Percentiles rank a stretch among this genome's conserved stretches.
These are phyloP conservation scores for Argyresthia albistria DNA, from an alignment of 2,888 invertebrate species.

Conservation along the genomic window DNA sequence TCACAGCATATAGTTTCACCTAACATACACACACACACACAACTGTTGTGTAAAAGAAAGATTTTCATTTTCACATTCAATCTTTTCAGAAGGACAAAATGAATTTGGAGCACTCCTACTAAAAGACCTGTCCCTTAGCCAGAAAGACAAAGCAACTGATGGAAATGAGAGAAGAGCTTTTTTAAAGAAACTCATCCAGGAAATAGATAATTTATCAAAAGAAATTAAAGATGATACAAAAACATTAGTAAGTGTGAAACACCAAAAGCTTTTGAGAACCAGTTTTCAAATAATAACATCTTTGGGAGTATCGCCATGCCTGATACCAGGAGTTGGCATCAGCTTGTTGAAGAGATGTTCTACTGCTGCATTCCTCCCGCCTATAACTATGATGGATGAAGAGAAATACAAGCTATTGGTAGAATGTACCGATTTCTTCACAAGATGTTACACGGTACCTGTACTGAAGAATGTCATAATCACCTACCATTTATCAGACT, in stretches of 20 bases:
- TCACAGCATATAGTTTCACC: no score
- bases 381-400: slow-evolving; percentile 47
- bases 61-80: no score
- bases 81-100: slow-evolving; percentile 33
- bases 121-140: neutral
- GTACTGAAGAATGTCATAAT: slow-evolving; percentile 71
- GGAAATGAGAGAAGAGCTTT: slow-evolving; percentile 22
- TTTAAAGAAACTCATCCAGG: slow-evolving; percentile 45
- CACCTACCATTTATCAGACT: slow-evolving; percentile 69
- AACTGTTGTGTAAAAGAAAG: no score
- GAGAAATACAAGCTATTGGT: slow-evolving; percentile 65
- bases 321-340: slow-evolving; percentile 77
- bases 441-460: slow-evolving; percentile 53
- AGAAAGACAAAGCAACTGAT: neutral
- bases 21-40: no score
- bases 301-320: slow-evolving; percentile 76
- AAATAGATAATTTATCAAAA: slow-evolving; percentile 45
- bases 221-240: slow-evolving; percentile 33
- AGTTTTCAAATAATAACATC: slow-evolving; percentile 75
- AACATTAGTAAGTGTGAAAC: slow-evolving; percentile 75
- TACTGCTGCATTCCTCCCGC: slow-evolving; percentile 31
- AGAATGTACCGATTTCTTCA: slow-evolving; percentile 58
- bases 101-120: slow-evolving; percentile 19
- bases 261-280: slow-evolving; percentile 75
- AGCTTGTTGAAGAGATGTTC: slow-evolving; percentile 52